A percentile compares a stretch with the other conserved stretches of the same genome.
Conservation (phyloP, 2,113 vertebrate genomes). For the Echinops telfairi region DNA sequence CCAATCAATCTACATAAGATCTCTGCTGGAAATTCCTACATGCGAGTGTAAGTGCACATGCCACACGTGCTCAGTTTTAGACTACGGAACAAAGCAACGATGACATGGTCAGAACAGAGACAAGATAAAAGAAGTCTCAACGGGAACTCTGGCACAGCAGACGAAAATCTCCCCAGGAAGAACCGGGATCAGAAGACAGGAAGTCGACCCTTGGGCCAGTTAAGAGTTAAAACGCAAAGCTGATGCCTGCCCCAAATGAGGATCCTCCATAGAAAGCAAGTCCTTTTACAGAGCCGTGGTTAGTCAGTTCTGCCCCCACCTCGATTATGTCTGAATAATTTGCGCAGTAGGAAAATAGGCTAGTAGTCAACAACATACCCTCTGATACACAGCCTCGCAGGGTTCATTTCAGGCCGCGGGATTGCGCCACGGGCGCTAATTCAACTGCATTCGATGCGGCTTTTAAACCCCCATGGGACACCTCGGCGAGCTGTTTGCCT, state of each 20-base stretch:
- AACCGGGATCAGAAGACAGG: slow-evolving; percentile 59
- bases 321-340: slow-evolving; percentile 72
- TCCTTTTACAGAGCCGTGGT: slow-evolving; percentile 34
- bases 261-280: slow-evolving; percentile 54
- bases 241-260: slow-evolving; percentile 38
- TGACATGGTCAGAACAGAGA: slow-evolving; percentile 62
- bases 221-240: slow-evolving; percentile 49
- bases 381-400: slow-evolving; percentile 87
- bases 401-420: slow-evolving; percentile 87
- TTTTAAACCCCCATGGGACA: slow-evolving; percentile 88
- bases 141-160: slow-evolving; percentile 61
- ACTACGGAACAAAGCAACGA: slow-evolving; percentile 48
- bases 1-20: slow-evolving; percentile 54
- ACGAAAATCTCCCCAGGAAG: slow-evolving; percentile 62
- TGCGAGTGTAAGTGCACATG: slow-evolving; percentile 41
- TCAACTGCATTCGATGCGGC: slow-evolving; percentile 86
- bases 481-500: slow-evolving; percentile 87
- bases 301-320: slow-evolving; percentile 68
- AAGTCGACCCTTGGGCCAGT: slow-evolving; percentile 39
- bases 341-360: slow-evolving; percentile 82
- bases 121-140: slow-evolving; percentile 63
- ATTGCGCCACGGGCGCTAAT: slow-evolving; percentile 86
- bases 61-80: slow-evolving; percentile 53
- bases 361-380: slow-evolving; percentile 87
- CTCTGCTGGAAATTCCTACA: slow-evolving; percentile 68